Evolutionary conservation across 2,797 vertebrate genomes (phyloP).

Genomic region (Australoheros facetus): DNA sequence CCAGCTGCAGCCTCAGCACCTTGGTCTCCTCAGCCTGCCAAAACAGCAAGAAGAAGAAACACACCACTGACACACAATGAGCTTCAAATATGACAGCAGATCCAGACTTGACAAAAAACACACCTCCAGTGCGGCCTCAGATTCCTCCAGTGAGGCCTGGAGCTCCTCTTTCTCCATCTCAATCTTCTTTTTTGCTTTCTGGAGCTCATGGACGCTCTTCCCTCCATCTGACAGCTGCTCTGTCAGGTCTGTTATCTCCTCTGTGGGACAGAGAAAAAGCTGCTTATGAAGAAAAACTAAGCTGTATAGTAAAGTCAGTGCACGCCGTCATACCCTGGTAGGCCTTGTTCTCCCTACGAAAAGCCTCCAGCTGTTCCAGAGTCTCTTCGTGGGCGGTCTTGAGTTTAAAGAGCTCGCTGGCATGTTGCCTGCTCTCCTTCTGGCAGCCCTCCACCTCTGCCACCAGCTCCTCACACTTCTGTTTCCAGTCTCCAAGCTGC

Average conservation of each 20-base stretch:
- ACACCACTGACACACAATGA: too few species aligned
- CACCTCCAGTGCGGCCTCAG: constrained; percentile 85
- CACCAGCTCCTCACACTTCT: constrained; percentile 85
- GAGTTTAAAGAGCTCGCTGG: constrained; percentile 84
- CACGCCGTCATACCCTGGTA: constrained; percentile 75
- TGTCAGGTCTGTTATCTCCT: constrained; percentile 83
- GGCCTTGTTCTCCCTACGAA: constrained; percentile 83
- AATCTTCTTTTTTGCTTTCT: constrained; percentile 86
- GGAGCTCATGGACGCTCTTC: constrained; percentile 85
- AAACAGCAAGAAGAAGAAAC: not conserved
- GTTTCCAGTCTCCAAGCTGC: constrained; percentile 84
- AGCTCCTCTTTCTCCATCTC: constrained; percentile 89
- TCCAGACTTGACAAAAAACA: not conserved
- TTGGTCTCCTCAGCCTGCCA: constrained; percentile 84
- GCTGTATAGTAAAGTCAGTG: not conserved
- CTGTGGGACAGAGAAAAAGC: constrained; percentile 53
- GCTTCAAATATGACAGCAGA: not conserved
- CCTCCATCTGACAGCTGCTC: constrained; percentile 85
- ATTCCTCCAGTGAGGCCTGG: constrained; percentile 85
- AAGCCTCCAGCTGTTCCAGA: constrained; percentile 80
- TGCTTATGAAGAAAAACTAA: not conserved
- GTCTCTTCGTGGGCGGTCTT: constrained; percentile 83
- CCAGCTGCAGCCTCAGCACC: constrained; percentile 83
- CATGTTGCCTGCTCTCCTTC: constrained; percentile 83
- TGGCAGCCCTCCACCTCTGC: constrained; percentile 82